These are phyloP conservation scores for Galemys pyrenaicus DNA, from an alignment of 2,113 vertebrate species.

Conservation along the genomic window DNA sequence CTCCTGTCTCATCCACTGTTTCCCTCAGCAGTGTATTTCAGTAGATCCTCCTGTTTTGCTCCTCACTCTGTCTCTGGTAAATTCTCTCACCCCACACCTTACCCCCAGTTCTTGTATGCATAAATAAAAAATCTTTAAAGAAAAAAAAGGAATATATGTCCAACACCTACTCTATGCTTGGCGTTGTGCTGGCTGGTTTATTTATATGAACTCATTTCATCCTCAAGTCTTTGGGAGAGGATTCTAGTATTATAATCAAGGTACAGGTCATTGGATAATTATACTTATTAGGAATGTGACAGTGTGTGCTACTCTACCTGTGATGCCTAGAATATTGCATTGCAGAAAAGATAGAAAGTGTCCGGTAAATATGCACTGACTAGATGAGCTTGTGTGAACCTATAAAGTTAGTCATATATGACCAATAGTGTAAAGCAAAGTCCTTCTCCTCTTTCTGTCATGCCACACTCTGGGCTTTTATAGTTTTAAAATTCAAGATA, in stretches of 20 bases:
- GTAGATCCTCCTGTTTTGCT: too few species aligned
- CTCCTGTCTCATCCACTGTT: too few species aligned
- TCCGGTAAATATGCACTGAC: not conserved
- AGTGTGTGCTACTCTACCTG: not conserved
- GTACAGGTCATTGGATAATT: not conserved
- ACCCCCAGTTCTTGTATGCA: too few species aligned
- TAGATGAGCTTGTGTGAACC: not conserved
- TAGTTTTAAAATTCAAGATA: not conserved
- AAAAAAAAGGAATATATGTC: too few species aligned
- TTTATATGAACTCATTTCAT: not conserved
- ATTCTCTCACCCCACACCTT: too few species aligned
- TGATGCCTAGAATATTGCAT: not conserved
- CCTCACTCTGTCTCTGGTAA: too few species aligned
- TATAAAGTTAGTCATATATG: accelerated
- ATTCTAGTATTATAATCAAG: not conserved
- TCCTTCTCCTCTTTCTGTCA: not conserved
- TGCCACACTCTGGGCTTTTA: accelerated
- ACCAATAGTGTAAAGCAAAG: not conserved
- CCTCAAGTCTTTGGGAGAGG: not conserved
- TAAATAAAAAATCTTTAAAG: too few species aligned
- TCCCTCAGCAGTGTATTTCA: too few species aligned
- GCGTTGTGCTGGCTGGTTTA: not conserved
- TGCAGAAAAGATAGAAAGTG: too few species aligned
- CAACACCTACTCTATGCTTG: not conserved
- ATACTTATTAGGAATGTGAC: not conserved